Conservation (phyloP, 37 sponge, comb jelly and placozoan genomes). For the Ephydatia muelleri region DNA sequence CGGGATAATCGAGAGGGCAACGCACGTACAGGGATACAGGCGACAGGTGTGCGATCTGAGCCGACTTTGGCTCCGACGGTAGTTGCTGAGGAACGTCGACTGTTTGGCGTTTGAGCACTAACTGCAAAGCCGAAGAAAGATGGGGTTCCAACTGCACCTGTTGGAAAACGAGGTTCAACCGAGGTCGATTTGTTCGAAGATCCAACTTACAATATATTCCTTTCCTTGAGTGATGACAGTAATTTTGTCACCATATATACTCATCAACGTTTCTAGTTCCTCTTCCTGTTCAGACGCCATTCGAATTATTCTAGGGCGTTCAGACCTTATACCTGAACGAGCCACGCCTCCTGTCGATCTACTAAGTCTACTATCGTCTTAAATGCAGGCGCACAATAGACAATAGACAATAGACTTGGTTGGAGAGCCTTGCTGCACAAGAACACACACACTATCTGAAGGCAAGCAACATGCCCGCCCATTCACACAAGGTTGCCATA, state of each 20-base stretch:
- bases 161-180: not conserved
- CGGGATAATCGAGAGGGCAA: slow-evolving; percentile 62
- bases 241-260: slow-evolving; percentile 37
- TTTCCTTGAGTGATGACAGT: slow-evolving; percentile 26
- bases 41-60: slow-evolving; percentile 55
- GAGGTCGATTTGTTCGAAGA: not conserved
- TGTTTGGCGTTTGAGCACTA: not conserved
- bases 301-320: too few relatives aligned
- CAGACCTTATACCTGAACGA: too few relatives aligned
- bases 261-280: slow-evolving; percentile 48
- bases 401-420: too few relatives aligned
- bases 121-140: not conserved
- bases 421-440: too few relatives aligned
- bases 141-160: not conserved
- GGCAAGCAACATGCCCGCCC: too few relatives aligned
- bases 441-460: too few relatives aligned
- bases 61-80: not conserved
- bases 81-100: not conserved
- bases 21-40: slow-evolving; percentile 48
- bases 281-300: not conserved
- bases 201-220: slow-evolving; percentile 38
- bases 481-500: too few relatives aligned
- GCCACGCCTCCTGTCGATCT: too few relatives aligned
- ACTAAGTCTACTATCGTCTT: too few relatives aligned
- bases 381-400: too few relatives aligned